phyloP scores from a whole-genome alignment of 2,113 vertebrate genomes.

The Pituophis catenifer region DNA sequence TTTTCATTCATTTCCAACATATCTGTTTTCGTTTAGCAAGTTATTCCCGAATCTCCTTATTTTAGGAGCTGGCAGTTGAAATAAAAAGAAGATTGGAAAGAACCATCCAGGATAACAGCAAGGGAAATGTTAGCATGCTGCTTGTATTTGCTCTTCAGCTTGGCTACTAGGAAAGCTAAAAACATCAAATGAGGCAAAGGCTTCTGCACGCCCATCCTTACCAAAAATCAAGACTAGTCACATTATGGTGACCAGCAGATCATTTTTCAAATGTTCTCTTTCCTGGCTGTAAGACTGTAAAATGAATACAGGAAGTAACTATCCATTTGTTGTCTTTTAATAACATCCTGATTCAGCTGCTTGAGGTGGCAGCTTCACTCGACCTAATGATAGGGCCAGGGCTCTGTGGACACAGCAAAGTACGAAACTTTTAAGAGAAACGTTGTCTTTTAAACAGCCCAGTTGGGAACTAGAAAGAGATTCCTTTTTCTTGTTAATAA shows the following conservation, averaged over 20 bases:
- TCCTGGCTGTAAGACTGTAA: not conserved
- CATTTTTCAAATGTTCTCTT: not conserved
- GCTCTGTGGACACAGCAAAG: not conserved
- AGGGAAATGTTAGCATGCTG: not conserved
- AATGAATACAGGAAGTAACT: not conserved
- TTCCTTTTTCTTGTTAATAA: not conserved
- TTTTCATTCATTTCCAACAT: not conserved
- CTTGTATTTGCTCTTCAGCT: not conserved
- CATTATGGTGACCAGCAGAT: not conserved
- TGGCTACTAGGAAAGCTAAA: not conserved
- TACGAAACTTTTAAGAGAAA: not conserved
- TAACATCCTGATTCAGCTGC: not conserved
- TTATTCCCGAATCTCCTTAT: not conserved
- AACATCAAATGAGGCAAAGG: not conserved
- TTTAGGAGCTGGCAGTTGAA: not conserved
- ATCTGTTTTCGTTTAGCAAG: conserved; percentile 16
- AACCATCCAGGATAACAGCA: not conserved
- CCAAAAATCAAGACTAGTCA: not conserved
- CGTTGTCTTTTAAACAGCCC: not conserved
- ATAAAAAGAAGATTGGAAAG: not conserved
- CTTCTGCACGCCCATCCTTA: not conserved
- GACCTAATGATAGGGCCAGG: not conserved
- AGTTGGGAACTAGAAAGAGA: not conserved
- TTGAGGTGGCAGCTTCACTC: not conserved
- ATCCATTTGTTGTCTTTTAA: not conserved